phyloP scores from a whole-genome alignment of 2,888 invertebrate genomes.

The Phyllotreta cruciferae region DNA sequence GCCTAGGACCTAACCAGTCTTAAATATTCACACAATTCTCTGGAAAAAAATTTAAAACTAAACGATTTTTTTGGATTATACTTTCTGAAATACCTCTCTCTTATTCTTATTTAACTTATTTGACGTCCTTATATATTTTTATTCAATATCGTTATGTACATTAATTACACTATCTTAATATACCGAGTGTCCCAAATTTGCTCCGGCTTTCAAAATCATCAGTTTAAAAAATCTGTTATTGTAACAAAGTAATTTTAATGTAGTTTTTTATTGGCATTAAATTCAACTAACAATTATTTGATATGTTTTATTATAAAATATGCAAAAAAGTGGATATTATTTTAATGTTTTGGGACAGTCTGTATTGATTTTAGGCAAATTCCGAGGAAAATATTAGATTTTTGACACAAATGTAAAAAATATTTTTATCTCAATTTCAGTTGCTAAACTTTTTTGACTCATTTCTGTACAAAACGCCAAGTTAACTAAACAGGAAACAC shows the following conservation, averaged over 20 bases:
- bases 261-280: conserved; percentile 25
- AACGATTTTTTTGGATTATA: conserved; percentile 2
- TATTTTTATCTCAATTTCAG: conserved; percentile 31
- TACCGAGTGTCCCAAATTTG: conserved; percentile 1
- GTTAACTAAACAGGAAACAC: conserved; percentile 12
- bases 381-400: conserved; percentile 30
- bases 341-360: background rate
- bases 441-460: conserved; percentile 12
- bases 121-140: background rate
- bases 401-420: conserved; percentile 38
- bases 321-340: too few species aligned
- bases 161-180: conserved; percentile 40
- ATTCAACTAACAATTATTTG: too few species aligned
- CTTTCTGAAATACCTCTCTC: conserved; percentile 2
- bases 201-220: too few species aligned
- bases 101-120: too few species aligned
- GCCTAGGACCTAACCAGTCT: conserved; percentile 58
- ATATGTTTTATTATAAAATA: too few species aligned
- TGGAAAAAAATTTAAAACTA: conserved; percentile 9
- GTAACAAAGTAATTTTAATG: conserved; percentile 19
- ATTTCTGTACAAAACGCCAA: conserved; percentile 3
- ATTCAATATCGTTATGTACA: conserved; percentile 40
- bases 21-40: conserved; percentile 56
- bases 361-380: background rate
- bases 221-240: too few species aligned